Conservation (phyloP, 2,888 invertebrate genomes). For the Megalurothrips usitatus region DNA sequence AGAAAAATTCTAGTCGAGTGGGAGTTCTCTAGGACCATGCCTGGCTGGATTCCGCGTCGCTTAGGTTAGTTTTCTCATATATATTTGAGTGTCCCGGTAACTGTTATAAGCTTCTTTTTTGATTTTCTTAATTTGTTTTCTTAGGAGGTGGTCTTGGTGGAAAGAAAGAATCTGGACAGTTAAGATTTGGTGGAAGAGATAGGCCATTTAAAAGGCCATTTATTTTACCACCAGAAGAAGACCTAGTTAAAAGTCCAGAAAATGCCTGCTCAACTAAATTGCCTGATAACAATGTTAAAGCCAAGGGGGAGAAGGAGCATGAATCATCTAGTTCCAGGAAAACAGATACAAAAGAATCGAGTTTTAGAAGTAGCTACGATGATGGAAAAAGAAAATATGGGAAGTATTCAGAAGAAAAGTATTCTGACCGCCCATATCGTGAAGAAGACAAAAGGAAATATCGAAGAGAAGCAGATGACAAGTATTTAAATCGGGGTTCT, state of each 20-base stretch:
- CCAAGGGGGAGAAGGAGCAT: too few relatives aligned
- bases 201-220: constrained; percentile 70
- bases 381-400: not conserved
- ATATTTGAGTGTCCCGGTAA: not conserved
- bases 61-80: constrained; percentile 51
- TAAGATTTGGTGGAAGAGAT: constrained; percentile 78
- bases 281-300: not conserved
- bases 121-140: constrained; percentile 31
- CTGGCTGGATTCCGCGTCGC: constrained; percentile 79
- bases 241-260: not conserved
- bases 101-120: not conserved
- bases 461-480: not conserved
- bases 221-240: constrained; percentile 35
- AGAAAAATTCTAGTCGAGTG: constrained; percentile 68
- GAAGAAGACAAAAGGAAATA: not conserved
- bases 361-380: not conserved
- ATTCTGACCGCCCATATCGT: not conserved
- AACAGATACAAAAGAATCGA: too few relatives aligned
- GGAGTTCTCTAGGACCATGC: constrained; percentile 65
- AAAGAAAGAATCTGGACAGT: constrained; percentile 77
- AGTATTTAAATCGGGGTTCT: not conserved
- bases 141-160: constrained; percentile 81
- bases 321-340: too few relatives aligned
- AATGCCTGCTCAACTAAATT: not conserved
- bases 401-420: not conserved